Evolutionary conservation across 2,888 invertebrate species (phyloP).

Genomic region (Vannuccia rotundouncinata): DNA sequence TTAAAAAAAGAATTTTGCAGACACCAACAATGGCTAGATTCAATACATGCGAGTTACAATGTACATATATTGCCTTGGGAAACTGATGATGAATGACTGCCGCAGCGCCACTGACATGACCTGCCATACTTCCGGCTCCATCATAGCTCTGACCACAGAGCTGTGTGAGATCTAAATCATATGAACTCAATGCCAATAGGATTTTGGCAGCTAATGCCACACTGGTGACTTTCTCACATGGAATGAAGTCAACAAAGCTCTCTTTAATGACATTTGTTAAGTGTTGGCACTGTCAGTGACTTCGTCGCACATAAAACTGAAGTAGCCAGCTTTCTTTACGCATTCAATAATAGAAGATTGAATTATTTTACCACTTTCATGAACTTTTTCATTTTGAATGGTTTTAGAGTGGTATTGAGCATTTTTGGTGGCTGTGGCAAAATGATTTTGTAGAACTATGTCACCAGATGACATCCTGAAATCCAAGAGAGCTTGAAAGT

Average conservation of each 20-base stretch:
- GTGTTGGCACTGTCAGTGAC: conserved; percentile 35
- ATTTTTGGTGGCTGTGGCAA: neutral
- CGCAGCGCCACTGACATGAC: neutral
- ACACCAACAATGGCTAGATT: neutral
- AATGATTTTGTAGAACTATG: conserved; percentile 42
- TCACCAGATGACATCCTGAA: conserved; percentile 45
- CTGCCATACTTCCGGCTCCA: neutral
- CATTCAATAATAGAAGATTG: neutral
- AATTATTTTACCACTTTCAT: neutral
- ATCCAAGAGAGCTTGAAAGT: conserved; percentile 46
- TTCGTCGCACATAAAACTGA: conserved; percentile 47
- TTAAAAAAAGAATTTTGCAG: neutral
- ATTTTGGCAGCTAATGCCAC: neutral
- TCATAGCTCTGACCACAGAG: neutral
- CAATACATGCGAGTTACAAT: neutral
- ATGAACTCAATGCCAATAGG: neutral
- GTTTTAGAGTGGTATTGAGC: neutral
- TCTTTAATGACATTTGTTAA: conserved; percentile 41
- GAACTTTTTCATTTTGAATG: conserved; percentile 13
- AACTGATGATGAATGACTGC: neutral
- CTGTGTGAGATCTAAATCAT: neutral
- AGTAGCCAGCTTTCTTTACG: conserved; percentile 40
- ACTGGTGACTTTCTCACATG: neutral
- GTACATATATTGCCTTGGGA: neutral
- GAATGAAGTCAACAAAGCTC: neutral